These are phyloP conservation scores for Esox lucius DNA, from an alignment of 2,797 vertebrate species.

Conservation along the genomic window DNA sequence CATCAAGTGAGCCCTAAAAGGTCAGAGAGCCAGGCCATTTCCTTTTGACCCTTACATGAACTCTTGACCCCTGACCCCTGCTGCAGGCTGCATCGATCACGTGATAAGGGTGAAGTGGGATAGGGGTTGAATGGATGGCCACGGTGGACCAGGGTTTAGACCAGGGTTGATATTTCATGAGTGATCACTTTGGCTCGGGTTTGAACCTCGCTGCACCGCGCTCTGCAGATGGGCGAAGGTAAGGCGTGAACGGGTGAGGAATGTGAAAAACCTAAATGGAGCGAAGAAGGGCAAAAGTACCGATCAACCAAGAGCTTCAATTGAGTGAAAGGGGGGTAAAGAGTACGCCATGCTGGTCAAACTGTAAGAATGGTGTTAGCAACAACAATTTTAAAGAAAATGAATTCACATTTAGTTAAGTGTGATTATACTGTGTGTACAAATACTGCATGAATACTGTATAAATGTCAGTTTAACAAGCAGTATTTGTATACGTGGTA, in stretches of 20 bases:
- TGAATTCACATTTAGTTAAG: too few relatives aligned
- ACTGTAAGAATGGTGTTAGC: too few relatives aligned
- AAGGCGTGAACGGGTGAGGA: slow-evolving; percentile 37
- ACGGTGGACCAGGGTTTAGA: slow-evolving; percentile 1
- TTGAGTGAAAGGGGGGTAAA: not conserved
- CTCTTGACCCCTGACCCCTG: slow-evolving; percentile 63
- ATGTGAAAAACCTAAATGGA: not conserved
- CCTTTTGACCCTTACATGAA: slow-evolving; percentile 76
- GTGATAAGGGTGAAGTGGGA: slow-evolving; percentile 11
- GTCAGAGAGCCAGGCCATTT: slow-evolving; percentile 72
- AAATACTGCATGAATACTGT: too few relatives aligned
- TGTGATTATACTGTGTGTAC: too few relatives aligned
- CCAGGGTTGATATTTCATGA: slow-evolving; percentile 37
- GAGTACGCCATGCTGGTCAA: not conserved
- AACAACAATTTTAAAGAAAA: too few relatives aligned
- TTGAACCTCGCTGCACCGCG: slow-evolving; percentile 42
- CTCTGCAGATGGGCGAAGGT: slow-evolving; percentile 4
- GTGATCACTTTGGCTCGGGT: slow-evolving; percentile 54
- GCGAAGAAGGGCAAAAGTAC: not conserved
- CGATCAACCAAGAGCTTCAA: not conserved
- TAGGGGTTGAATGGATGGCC: slow-evolving; percentile 3
- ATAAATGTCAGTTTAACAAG: too few relatives aligned
- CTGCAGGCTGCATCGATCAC: slow-evolving; percentile 41
- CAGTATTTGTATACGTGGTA: too few relatives aligned
- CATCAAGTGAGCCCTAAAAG: slow-evolving; percentile 58